These are phyloP conservation scores for Haliaeetus leucogaster DNA, from an alignment of 2,113 vertebrate genomes.

Conservation along the genomic window DNA sequence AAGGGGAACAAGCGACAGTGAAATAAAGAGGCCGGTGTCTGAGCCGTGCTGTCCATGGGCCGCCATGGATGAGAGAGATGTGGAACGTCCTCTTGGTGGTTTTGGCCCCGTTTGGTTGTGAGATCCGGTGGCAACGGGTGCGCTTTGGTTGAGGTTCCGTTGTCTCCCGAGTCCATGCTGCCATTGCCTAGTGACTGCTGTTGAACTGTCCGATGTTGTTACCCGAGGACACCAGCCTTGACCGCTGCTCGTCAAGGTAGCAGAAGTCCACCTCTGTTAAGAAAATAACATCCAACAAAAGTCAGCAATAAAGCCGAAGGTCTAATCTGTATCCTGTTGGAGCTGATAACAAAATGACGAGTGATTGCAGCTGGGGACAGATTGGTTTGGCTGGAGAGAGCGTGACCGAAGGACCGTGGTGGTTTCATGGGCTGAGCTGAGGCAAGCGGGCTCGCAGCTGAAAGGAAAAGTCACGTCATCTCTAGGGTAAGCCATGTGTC, in stretches of 20 bases:
- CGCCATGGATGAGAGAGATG: neutral
- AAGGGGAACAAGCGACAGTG: neutral
- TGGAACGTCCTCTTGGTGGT: neutral
- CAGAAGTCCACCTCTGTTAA: neutral
- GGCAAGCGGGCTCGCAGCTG: neutral
- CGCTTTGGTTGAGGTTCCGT: neutral
- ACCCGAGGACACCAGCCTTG: neutral
- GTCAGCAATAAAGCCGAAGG: neutral
- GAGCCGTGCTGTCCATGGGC: accelerated
- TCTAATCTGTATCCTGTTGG: neutral
- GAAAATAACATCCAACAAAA: neutral
- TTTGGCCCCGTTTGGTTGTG: neutral
- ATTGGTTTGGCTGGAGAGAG: neutral
- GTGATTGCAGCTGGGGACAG: neutral
- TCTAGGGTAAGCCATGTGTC: neutral
- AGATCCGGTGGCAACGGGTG: neutral
- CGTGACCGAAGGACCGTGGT: accelerated
- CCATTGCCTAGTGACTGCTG: neutral
- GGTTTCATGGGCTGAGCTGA: neutral
- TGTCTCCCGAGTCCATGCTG: neutral
- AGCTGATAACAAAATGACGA: neutral
- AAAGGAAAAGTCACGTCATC: neutral
- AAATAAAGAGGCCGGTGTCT: neutral
- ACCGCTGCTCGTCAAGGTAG: neutral
- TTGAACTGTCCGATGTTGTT: neutral